These are phyloP conservation scores for Sinhomidia bicolor DNA, from an alignment of 2,888 invertebrate species.

Conservation along the genomic window DNA sequence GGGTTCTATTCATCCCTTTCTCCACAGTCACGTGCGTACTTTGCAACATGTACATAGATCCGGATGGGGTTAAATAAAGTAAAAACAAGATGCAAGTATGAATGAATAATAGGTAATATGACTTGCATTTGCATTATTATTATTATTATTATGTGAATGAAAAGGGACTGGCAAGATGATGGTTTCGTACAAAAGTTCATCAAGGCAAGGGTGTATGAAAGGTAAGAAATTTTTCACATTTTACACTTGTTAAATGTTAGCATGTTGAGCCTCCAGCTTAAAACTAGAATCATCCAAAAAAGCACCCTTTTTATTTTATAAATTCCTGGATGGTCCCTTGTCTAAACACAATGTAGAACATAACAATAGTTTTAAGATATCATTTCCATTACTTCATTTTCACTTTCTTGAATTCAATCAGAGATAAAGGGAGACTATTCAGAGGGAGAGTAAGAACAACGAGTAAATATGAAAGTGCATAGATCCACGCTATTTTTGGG, in stretches of 20 bases:
- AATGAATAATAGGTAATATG: constrained; percentile 56
- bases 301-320: not conserved
- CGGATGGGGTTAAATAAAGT: not conserved
- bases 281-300: constrained; percentile 34
- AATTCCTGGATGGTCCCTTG: not conserved
- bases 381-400: constrained; percentile 1
- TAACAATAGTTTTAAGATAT: not conserved
- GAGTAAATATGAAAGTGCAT: constrained; percentile 37
- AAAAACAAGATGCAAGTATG: constrained; percentile 12
- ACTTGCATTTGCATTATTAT: not conserved
- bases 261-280: not conserved
- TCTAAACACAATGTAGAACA: constrained; percentile 33
- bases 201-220: not conserved
- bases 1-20: constrained; percentile 41
- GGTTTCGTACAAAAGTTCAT: constrained; percentile 3
- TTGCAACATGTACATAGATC: not conserved
- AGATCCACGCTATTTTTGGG: constrained; percentile 32
- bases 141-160: constrained; percentile 3
- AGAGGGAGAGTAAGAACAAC: not conserved
- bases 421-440: too few relatives aligned
- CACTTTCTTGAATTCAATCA: not conserved
- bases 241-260: not conserved
- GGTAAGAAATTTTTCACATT: not conserved
- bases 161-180: not conserved
- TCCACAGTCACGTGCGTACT: constrained; percentile 36